Evolutionary conservation across 2,113 vertebrate species (phyloP).

Genomic region (Panurus biarmicus): DNA sequence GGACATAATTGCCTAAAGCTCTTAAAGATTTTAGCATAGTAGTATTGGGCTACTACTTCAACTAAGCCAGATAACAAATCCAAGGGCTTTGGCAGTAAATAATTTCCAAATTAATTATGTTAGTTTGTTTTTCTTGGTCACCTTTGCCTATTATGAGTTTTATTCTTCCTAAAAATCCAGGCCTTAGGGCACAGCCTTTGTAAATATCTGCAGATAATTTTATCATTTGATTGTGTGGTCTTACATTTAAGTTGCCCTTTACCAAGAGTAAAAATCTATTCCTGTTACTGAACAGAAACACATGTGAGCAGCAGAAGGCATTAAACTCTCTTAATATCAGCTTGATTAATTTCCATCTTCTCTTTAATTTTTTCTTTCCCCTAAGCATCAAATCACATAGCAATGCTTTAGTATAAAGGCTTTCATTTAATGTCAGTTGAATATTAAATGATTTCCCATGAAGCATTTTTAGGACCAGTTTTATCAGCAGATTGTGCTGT

Average conservation of each 20-base stretch:
- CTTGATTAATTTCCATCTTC: neutral
- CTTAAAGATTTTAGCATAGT: neutral
- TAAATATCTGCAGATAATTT: neutral
- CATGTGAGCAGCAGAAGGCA: neutral
- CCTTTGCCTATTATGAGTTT: neutral
- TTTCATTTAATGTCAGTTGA: neutral
- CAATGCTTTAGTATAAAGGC: neutral
- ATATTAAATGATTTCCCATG: neutral
- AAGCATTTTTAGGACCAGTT: neutral
- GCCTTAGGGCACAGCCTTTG: neutral
- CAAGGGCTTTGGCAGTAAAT: neutral
- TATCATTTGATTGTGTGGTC: neutral
- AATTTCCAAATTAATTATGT: neutral
- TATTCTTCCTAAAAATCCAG: neutral
- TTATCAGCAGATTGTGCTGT: neutral
- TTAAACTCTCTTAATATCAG: neutral
- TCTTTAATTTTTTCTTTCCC: neutral
- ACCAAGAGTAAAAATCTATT: neutral
- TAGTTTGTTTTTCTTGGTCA: neutral
- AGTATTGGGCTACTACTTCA: neutral
- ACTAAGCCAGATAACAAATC: neutral
- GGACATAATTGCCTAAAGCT: neutral
- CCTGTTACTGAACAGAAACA: neutral
- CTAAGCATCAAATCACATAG: neutral
- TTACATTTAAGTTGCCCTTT: neutral